Base-by-base conservation (phyloP, 2,888 invertebrate species). In the Plebejus anna region DNA sequence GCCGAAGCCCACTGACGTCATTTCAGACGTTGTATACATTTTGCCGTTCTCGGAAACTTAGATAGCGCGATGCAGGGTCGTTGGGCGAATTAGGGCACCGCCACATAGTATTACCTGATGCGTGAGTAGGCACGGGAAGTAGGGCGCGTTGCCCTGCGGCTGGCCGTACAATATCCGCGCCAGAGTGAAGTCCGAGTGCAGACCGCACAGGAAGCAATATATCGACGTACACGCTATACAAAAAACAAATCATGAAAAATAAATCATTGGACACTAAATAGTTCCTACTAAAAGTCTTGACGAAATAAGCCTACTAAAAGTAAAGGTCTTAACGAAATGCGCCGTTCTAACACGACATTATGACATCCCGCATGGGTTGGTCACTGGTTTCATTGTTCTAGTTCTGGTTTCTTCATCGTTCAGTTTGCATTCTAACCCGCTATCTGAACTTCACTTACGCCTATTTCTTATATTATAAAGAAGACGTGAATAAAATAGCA, bases 151-250 rank as follows among this genome's bases (percentile, higher is more conserved):
- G 79, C 96, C 96, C 89, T 96, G 96, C 87, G 96, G 96, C 88
- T 95, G 95, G 22, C 96, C 95, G 91, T 97, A 97, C 79, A 98
- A 92, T 51, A 97, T 96, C 82, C 97, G 94, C 81, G 98, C 97
- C 80, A 98, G 91, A 78, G 97, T 97, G 86, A 97, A 95, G 93
- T 98, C 97, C 75, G 97, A 97, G 91, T 98, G 97, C 81, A 97
- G 94, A 70, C 97, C 97, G 91, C 98, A 98, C 80, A 98, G 95
- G 92, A 97, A 98, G 88, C 98, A 98, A 90, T 97, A 98, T 83
- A 97, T 97, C 76, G 97, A 92, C 84, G 97, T 97, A 83, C 97
- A 96, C 80, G 96, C 95, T 90, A 28, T 81, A 78, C 9, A 61
- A 61, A 11, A 57, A n/a, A 22, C 22, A 22, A 22, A 22, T 22